Percentiles rank a stretch among this genome's conserved stretches.
Evolutionary conservation across 2,797 vertebrate genomes (phyloP).

Genomic region (Falco concolor): DNA sequence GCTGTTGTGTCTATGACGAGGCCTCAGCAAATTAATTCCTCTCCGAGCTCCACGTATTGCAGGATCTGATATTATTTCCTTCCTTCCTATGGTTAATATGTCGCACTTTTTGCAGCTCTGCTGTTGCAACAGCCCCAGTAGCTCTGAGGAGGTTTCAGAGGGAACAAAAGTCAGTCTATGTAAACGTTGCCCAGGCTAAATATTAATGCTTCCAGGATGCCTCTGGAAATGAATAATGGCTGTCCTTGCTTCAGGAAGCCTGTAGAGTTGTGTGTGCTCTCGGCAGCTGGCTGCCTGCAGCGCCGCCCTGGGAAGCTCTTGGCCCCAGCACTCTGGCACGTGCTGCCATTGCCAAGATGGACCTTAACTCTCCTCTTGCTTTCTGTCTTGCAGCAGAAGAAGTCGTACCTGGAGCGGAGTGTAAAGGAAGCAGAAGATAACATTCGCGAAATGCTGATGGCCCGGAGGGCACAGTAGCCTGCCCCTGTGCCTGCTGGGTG

Average conservation of each 20-base stretch:
- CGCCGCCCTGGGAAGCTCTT: background rate
- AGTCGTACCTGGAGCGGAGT: slow-evolving; percentile 91
- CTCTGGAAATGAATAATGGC: background rate
- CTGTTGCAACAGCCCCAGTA: background rate
- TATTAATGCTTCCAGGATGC: background rate
- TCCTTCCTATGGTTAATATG: background rate
- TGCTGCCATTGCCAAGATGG: background rate
- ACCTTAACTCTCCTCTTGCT: background rate
- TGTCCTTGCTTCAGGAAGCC: accelerated
- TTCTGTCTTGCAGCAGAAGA: slow-evolving; percentile 84
- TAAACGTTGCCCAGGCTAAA: background rate
- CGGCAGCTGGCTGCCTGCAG: background rate
- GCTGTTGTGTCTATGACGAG: background rate
- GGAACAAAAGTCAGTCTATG: background rate
- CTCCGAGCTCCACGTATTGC: background rate
- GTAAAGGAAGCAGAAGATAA: slow-evolving; percentile 97
- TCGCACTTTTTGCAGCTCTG: background rate
- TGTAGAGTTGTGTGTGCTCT: accelerated
- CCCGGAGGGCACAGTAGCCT: slow-evolving; percentile 84
- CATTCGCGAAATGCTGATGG: slow-evolving; percentile 95
- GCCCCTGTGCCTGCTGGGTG: background rate
- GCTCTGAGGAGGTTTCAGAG: background rate
- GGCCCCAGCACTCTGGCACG: background rate
- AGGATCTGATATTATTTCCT: background rate
- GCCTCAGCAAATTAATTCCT: background rate